Percentiles rank a stretch among this genome's conserved stretches.
Conservation (phyloP, 2,113 vertebrate species). For the Notarius quadriscutis region DNA sequence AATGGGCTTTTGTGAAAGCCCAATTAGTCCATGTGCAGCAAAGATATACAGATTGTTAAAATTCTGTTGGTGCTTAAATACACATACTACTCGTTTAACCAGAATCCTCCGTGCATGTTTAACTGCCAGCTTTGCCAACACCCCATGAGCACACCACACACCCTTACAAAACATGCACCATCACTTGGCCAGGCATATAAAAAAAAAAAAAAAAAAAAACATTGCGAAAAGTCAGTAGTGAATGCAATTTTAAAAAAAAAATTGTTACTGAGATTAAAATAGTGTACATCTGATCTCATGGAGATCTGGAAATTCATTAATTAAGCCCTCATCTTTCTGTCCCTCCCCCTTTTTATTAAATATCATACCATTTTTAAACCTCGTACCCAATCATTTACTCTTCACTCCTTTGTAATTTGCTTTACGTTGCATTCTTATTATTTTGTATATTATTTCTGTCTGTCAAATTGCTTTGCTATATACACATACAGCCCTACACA, state of each 20-base stretch:
- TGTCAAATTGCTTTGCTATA: neutral
- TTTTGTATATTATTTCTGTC: neutral
- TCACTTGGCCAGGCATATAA: neutral
- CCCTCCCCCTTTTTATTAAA: constrained; percentile 21
- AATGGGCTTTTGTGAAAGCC: constrained; percentile 4
- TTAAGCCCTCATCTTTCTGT: constrained; percentile 21
- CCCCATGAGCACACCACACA: constrained; percentile 6
- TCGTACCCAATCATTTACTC: constrained; percentile 23
- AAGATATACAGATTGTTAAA: neutral
- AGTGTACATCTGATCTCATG: neutral
- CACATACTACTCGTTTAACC: constrained; percentile 6
- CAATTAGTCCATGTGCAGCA: neutral
- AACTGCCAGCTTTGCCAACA: neutral
- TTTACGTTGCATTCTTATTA: neutral
- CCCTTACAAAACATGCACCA: neutral
- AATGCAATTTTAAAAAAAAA: no score
- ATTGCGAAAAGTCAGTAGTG: neutral
- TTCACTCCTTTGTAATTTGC: neutral
- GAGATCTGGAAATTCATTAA: constrained; percentile 4
- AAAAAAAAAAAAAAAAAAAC: neutral
- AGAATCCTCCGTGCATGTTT: neutral
- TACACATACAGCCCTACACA: constrained; percentile 10
- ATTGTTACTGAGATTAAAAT: neutral
- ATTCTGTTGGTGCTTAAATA: neutral
- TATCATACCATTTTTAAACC: neutral